Conservation (phyloP, 2,888 invertebrate species). For the Polyommatus iphigenia region DNA sequence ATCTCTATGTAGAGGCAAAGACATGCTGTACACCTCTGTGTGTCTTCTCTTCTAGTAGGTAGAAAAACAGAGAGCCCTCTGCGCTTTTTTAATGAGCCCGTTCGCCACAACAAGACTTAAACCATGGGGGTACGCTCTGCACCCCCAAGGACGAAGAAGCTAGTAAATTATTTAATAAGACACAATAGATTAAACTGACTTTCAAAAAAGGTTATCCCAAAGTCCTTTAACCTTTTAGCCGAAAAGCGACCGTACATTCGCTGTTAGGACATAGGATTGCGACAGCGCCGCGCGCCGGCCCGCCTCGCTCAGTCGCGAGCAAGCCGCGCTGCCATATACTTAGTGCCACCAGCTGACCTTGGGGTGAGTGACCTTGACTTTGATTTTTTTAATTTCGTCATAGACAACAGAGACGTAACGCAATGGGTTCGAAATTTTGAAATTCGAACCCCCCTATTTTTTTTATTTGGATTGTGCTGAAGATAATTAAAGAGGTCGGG, state of each 20-base stretch:
- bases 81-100: no score
- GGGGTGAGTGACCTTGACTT: constrained; percentile 66
- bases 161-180: no score
- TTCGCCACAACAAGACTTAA: no score
- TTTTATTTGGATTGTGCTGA: no score
- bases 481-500: no score
- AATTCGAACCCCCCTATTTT: no score
- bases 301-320: constrained; percentile 65
- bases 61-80: no score
- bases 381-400: constrained; percentile 51
- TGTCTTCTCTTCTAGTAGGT: no score
- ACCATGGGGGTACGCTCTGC: no score
- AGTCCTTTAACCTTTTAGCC: constrained; percentile 1
- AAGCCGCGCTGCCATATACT: constrained; percentile 56
- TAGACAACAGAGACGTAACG: not conserved
- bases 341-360: constrained; percentile 66
- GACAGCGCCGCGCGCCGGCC: constrained; percentile 55
- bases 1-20: no score
- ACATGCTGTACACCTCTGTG: no score
- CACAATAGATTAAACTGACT: not conserved
- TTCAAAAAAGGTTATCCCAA: not conserved
- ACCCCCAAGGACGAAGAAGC: no score
- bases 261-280: constrained; percentile 63
- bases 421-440: not conserved
- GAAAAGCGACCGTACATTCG: not conserved